Evolutionary conservation across 2,888 invertebrate genomes (phyloP), one percentile per base, ranked within the genome.

Genomic region (Erebia aethiops): DNA sequence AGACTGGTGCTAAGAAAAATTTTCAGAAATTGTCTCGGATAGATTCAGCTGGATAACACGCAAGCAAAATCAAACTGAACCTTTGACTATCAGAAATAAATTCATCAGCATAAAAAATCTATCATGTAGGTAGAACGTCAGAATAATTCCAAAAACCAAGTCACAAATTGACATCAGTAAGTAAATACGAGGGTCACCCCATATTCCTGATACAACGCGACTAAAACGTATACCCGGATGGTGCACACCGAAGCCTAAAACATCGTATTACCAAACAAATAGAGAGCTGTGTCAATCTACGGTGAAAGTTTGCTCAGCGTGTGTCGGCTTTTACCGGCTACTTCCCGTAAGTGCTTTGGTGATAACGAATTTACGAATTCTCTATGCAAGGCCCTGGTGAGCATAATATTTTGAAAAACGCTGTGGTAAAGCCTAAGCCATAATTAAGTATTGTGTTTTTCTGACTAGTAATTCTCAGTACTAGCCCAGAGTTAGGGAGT

Each of bases 251-350:
- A 62, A 70, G 63, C 67, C 70, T 63, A 65, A 73, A 72, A 72
- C 75, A 74, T 71, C 74, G 75, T 73, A 75, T 74, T 71, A 73
- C 74, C 69, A 68, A 75, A 74, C 74, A 76, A 76, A 76, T 74
- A 76, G 70, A 71, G 66, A 69, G 67, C 64, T 54, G 71, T 73
- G 71, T 71, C 75, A 75, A 74, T 74, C 75, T 74, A 74, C 72
- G 71, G 75, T 74, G 67, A 65, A 71, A 70, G 73, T 74, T 75
- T 75, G 43, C 70, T 74, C 71, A 52, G 52, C 61, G 67, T 67
- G 43, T 64, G 64, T 26, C 74, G 63, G 74, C 70, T 70, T 74
- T 73, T 74, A 74, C 71, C 61, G 69, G 67, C 69, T 69, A 74
- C 75, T 71, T 71, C 71, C 62, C 63, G 63, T 69, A 72, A 73